Conservation (phyloP, 2,888 invertebrate genomes). For the Alviniconcha strummeri region DNA sequence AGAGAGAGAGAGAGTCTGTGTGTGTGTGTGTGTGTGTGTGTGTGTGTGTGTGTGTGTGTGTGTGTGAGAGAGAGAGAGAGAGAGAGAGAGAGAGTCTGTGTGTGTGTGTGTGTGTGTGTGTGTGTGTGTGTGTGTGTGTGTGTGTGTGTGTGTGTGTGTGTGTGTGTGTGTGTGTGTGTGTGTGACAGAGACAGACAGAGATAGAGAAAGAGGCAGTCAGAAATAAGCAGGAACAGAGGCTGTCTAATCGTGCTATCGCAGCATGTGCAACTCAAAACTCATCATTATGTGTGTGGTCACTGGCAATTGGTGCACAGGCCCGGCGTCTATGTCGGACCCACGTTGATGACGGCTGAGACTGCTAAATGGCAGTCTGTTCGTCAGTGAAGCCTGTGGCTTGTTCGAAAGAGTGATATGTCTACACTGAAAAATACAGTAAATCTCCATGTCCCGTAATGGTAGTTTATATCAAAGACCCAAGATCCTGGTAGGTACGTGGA, state of each 20-base stretch:
- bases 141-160: not conserved
- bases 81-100: not conserved
- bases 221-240: not conserved
- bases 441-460: too few species aligned
- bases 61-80: not conserved
- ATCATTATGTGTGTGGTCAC: too few species aligned
- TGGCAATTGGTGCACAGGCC: too few species aligned
- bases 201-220: not conserved
- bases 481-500: too few species aligned
- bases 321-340: too few species aligned
- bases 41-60: constrained; percentile 12
- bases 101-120: constrained; percentile 11
- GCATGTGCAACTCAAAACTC: too few species aligned
- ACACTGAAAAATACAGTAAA: too few species aligned
- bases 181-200: not conserved
- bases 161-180: not conserved
- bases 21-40: constrained; percentile 12
- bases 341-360: too few species aligned
- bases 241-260: not conserved
- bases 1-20: not conserved
- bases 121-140: constrained; percentile 8
- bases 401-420: too few species aligned
- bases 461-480: too few species aligned
- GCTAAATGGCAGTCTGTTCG: too few species aligned
- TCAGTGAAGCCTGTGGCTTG: too few species aligned